These are phyloP conservation scores for Heliconius hermathena DNA, from an alignment of 1,140 invertebrate genomes.

Conservation along the genomic window DNA sequence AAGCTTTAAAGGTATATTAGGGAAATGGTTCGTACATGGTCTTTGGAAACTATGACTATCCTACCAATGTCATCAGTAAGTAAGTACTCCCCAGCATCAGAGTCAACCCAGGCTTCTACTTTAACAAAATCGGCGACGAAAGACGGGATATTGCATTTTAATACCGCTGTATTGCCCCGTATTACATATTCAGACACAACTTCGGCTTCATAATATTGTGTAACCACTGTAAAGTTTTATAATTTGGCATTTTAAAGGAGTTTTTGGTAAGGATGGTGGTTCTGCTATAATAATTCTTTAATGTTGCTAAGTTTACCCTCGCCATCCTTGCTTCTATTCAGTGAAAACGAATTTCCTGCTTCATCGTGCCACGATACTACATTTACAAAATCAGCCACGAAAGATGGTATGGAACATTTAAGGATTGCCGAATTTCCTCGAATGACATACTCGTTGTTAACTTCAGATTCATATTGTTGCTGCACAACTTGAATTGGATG, in stretches of 20 bases:
- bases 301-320: conserved; percentile 78
- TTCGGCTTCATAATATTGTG: conserved; percentile 94
- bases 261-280: conserved; percentile 34
- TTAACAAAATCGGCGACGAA: conserved; percentile 95
- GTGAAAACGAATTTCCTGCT: conserved; percentile 81
- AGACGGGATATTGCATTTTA: conserved; percentile 96
- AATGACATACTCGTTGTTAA: conserved; percentile 95
- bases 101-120: conserved; percentile 94
- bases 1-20: neutral
- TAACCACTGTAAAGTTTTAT: conserved; percentile 87
- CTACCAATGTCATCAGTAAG: conserved; percentile 76
- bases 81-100: conserved; percentile 87
- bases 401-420: conserved; percentile 95
- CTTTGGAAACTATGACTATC: conserved; percentile 28
- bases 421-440: conserved; percentile 94
- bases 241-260: conserved; percentile 26
- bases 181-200: conserved; percentile 97
- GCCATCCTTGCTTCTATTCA: conserved; percentile 84
- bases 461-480: conserved; percentile 93
- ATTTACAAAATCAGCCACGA: conserved; percentile 94
- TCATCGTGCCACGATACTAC: conserved; percentile 94
- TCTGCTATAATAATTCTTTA: conserved; percentile 24
- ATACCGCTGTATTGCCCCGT: conserved; percentile 93
- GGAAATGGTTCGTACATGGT: conserved; percentile 5
- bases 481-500: conserved; percentile 86